A percentile compares a stretch with the other conserved stretches of the same genome.
These are phyloP conservation scores for Philopedon plagiatum DNA, from an alignment of 2,888 invertebrate species.

Conservation along the genomic window DNA sequence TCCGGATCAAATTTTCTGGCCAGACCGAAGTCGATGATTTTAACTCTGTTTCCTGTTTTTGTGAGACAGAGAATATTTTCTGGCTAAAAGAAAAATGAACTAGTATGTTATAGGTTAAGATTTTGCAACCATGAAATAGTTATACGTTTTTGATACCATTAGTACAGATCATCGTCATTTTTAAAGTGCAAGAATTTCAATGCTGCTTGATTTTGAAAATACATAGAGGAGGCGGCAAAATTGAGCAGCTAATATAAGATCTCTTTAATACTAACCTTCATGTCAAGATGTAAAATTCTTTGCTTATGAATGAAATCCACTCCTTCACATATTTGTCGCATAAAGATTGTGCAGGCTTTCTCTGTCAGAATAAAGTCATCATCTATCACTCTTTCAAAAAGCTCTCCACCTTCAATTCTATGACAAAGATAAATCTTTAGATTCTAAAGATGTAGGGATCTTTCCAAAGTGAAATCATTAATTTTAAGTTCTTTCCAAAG, in stretches of 20 bases:
- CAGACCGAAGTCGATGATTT: slow-evolving; percentile 98
- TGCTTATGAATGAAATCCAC: slow-evolving; percentile 97
- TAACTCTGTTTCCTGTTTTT: slow-evolving; percentile 96
- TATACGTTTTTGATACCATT: too few species aligned
- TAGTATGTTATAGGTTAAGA: too few species aligned
- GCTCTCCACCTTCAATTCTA: slow-evolving; percentile 98
- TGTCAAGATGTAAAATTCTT: slow-evolving; percentile 95
- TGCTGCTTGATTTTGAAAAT: too few species aligned
- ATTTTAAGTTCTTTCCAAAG: too few species aligned
- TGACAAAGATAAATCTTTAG: too few species aligned
- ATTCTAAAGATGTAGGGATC: too few species aligned
- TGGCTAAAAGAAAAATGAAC: slow-evolving; percentile 76
- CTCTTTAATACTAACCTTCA: slow-evolving; percentile 81
- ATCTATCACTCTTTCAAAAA: slow-evolving; percentile 98
- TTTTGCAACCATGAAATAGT: too few species aligned
- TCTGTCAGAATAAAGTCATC: slow-evolving; percentile 98
- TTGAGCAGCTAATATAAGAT: too few species aligned
- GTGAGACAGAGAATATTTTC: slow-evolving; percentile 98
- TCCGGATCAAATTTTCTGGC: slow-evolving; percentile 93
- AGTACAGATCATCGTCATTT: too few species aligned
- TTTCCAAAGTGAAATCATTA: too few species aligned
- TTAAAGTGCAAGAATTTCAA: too few species aligned
- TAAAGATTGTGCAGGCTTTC: slow-evolving; percentile 95
- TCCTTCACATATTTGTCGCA: slow-evolving; percentile 98
- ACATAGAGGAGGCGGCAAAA: too few species aligned